A percentile compares a stretch with the other conserved stretches of the same genome.
phyloP scores from a whole-genome alignment of 2,888 invertebrate genomes.

The Mycogona germanica region DNA sequence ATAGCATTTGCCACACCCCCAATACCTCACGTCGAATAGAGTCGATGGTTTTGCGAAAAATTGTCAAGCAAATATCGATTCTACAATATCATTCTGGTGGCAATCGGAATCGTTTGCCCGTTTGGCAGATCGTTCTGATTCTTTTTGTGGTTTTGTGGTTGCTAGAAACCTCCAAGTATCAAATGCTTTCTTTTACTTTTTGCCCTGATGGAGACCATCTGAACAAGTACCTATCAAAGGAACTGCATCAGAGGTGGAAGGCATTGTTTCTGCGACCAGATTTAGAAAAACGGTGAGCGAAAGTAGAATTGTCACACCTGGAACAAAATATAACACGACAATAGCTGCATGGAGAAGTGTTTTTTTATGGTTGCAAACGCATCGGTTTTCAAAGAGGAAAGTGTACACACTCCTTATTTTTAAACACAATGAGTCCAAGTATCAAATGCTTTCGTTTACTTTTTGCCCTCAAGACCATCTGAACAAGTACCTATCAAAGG shows the following conservation, averaged over 20 bases:
- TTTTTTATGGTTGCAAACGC: too few species aligned
- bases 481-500: slow-evolving; percentile 98
- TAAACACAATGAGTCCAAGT: too few species aligned
- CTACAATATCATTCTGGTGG: too few species aligned
- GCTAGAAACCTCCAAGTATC: slow-evolving; percentile 19
- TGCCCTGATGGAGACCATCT: slow-evolving; percentile 19
- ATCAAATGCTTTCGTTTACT: slow-evolving; percentile 20
- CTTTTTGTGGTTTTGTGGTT: too few species aligned
- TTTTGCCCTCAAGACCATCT: slow-evolving; percentile 18
- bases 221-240: slow-evolving; percentile 98
- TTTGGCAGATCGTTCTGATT: too few species aligned
- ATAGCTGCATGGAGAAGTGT: too few species aligned
- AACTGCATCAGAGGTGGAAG: slow-evolving; percentile 97
- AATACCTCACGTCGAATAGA: too few species aligned
- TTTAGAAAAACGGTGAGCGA: slow-evolving; percentile 97
- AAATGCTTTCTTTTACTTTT: slow-evolving; percentile 18
- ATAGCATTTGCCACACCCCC: too few species aligned
- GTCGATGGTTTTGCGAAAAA: too few species aligned
- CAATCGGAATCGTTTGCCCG: too few species aligned
- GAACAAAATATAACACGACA: slow-evolving; percentile 37
- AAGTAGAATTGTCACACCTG: slow-evolving; percentile 93
- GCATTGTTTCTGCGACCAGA: slow-evolving; percentile 95
- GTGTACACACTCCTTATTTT: slow-evolving; percentile 9
- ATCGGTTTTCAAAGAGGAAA: too few species aligned
- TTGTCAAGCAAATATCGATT: too few species aligned